Percentiles rank a stretch among this genome's conserved stretches.
phyloP scores from a whole-genome alignment of 2,888 invertebrate genomes.

The Serrognathus titanus region DNA sequence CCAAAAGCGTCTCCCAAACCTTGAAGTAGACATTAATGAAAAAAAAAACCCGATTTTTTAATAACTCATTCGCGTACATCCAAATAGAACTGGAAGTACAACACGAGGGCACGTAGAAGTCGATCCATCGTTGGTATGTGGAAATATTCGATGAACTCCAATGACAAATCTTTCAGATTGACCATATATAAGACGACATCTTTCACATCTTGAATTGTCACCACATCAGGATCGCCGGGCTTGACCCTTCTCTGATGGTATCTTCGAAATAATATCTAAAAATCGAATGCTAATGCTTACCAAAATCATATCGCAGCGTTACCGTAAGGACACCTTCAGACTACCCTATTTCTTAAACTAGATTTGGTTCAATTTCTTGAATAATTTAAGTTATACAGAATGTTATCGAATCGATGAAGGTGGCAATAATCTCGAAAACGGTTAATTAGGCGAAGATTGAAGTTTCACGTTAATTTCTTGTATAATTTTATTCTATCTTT shows the following conservation, averaged over 20 bases:
- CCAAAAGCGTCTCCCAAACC: conserved; percentile 57
- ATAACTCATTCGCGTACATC: conserved; percentile 47
- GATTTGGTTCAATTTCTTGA: too few relatives aligned
- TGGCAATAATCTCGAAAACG: too few relatives aligned
- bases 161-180: conserved; percentile 53
- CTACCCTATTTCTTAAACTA: too few relatives aligned
- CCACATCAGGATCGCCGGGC: conserved; percentile 54
- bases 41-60: neutral
- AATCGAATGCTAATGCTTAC: conserved; percentile 15
- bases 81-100: conserved; percentile 62
- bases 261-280: conserved; percentile 57
- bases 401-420: too few relatives aligned
- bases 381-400: too few relatives aligned
- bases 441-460: too few relatives aligned
- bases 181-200: conserved; percentile 59
- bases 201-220: conserved; percentile 60
- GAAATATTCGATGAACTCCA: conserved; percentile 60
- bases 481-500: too few relatives aligned
- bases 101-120: conserved; percentile 60
- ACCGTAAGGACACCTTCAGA: too few relatives aligned
- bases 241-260: conserved; percentile 57
- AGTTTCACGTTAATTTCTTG: too few relatives aligned
- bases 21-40: conserved; percentile 26
- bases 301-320: too few relatives aligned
- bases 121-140: conserved; percentile 58